Percentiles rank a stretch among this genome's conserved stretches.
phyloP scores from a whole-genome alignment of 2,113 vertebrate genomes.

The Alces alces region DNA sequence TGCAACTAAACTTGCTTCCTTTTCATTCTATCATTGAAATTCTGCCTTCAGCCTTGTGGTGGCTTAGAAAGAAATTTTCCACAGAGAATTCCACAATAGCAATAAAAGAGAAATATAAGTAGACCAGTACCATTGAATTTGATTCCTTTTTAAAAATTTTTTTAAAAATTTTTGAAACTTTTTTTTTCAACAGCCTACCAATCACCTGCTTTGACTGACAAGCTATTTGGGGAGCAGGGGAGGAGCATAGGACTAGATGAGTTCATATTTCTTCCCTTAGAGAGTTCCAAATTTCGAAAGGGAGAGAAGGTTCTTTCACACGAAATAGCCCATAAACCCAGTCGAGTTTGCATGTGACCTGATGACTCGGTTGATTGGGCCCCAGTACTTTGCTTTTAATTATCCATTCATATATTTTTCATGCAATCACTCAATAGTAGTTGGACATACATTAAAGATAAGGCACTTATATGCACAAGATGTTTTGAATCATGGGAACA shows the following conservation, averaged over 20 bases:
- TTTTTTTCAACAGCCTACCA: neutral
- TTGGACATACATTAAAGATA: neutral
- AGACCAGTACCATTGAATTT: neutral
- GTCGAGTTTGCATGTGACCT: neutral
- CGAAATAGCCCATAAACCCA: constrained; percentile 38
- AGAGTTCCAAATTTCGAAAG: neutral
- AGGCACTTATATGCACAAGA: neutral
- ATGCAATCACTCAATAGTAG: constrained; percentile 25
- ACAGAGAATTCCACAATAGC: neutral
- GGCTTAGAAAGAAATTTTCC: neutral
- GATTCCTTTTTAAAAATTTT: neutral
- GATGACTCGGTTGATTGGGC: constrained; percentile 45
- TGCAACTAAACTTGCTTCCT: neutral
- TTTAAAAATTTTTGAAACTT: neutral
- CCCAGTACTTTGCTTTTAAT: constrained; percentile 25
- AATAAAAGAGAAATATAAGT: neutral
- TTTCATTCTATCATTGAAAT: neutral
- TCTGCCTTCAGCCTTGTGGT: neutral
- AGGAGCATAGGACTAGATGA: neutral
- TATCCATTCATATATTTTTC: constrained; percentile 25
- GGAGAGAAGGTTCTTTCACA: neutral
- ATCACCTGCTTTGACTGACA: neutral
- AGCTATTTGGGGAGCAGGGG: neutral
- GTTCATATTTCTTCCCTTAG: neutral
- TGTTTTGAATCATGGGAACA: constrained; percentile 22